Conservation (phyloP, 2,113 vertebrate species). For the Corythoichthys haematopterus region DNA sequence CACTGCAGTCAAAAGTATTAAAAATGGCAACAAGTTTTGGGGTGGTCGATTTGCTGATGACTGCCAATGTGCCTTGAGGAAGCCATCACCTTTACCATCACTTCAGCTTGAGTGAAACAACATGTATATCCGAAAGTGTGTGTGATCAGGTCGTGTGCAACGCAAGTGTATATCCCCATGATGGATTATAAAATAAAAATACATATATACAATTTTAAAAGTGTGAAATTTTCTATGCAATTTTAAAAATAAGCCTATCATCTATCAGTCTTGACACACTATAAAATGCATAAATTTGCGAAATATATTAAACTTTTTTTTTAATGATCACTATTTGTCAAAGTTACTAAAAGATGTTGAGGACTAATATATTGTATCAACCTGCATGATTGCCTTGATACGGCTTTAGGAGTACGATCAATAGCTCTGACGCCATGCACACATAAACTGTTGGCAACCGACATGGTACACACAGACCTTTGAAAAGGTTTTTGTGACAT, state of each 20-base stretch:
- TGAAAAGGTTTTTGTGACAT: conserved; percentile 7
- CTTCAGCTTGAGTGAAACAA: too few relatives aligned
- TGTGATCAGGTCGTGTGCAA: not conserved
- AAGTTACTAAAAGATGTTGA: not conserved
- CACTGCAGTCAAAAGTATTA: not conserved
- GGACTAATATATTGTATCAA: not conserved
- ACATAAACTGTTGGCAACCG: not conserved
- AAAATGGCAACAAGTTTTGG: not conserved
- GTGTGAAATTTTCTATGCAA: too few relatives aligned
- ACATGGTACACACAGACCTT: conserved; percentile 1
- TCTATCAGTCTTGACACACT: not conserved
- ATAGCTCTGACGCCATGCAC: not conserved
- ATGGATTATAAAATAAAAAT: not conserved
- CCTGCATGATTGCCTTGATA: not conserved
- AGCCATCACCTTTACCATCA: not conserved
- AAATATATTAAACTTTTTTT: not conserved
- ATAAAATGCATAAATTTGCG: not conserved
- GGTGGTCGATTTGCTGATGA: not conserved
- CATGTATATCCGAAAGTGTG: not conserved
- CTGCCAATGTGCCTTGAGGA: not conserved
- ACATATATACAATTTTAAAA: too few relatives aligned
- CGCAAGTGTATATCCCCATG: not conserved
- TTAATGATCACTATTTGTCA: not conserved
- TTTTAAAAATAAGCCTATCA: too few relatives aligned
- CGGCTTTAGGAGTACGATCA: not conserved